Base-by-base conservation (phyloP, 2,888 invertebrate genomes). In the Heliconius hortense region DNA sequence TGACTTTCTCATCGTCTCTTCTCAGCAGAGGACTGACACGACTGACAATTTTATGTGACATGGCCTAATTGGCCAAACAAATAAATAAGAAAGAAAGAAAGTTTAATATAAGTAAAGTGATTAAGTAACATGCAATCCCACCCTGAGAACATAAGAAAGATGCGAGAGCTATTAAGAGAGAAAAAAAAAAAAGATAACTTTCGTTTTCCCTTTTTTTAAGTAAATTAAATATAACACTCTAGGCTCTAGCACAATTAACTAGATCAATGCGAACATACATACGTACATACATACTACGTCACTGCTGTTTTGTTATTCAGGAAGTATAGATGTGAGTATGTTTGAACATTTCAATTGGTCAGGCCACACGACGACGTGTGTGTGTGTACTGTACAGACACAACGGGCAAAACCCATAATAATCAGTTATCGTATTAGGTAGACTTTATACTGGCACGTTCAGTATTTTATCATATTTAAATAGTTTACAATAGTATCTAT, bases 361-460 rank as follows among this genome's bases (percentile, higher is more conserved):
- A 24, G 59, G 48, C 53, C 31, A 62, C 24, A 35, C 26, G 24
- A 24, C 24, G 26, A 28, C 60, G 60, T 60, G 26, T 26, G 60
- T 26, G 60, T 60, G 24, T 24, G 39, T 64, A 64, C 35, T 4
- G n/a, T n/a, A 35, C n/a, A 48, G 62, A 73, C 60, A 69, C 26
- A n/a, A 31, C 60, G 74, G 74, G 74, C 63, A 63, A 69, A 69
- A 63, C 74, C 74, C 74, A 63, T 53, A 69, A 68, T 69, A 69
- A 69, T 74, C 69, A 63, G 26, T 53, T 39, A 24, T 28, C 31
- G 11, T 62, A 60, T 43, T 71, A 43, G 71, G 71, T 26, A 39
- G 1, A 15, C 18, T 62, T 28, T 26, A 71, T 39, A 71, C 26
- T 26, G 71, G 56, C 35, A 24, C 10, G 31, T 56, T 24, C 15